These are phyloP conservation scores for Sorex fumeus DNA, from an alignment of 2,113 vertebrate species.

Conservation along the genomic window DNA sequence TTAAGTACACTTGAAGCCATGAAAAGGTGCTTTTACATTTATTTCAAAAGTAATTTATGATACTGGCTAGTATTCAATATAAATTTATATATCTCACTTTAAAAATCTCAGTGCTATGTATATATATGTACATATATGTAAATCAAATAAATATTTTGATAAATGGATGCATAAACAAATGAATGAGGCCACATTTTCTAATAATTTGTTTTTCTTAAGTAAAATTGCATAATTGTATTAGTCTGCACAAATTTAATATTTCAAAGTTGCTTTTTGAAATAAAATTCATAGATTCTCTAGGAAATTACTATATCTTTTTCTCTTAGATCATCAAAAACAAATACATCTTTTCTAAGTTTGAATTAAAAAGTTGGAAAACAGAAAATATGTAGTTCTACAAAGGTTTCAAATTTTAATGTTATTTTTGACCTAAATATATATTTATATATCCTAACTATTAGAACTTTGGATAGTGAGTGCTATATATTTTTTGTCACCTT, in stretches of 20 bases:
- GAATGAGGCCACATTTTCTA: background rate
- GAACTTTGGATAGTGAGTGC: background rate
- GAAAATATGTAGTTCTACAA: background rate
- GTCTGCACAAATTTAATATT: constrained; percentile 15
- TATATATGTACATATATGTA: background rate
- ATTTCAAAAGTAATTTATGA: constrained; percentile 24
- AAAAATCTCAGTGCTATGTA: background rate
- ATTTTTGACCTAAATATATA: background rate
- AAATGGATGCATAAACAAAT: background rate
- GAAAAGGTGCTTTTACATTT: background rate
- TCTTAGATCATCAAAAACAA: constrained; percentile 35
- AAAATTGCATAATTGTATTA: background rate
- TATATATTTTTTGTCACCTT: background rate
- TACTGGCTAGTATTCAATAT: background rate
- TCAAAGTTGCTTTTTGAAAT: background rate
- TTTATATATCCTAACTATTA: background rate
- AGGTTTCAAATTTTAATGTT: background rate
- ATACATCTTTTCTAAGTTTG: background rate
- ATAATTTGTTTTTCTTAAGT: background rate
- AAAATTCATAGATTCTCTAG: background rate
- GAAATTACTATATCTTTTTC: background rate
- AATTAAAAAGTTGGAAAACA: background rate
- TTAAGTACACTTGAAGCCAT: background rate
- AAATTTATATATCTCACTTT: too few species aligned
- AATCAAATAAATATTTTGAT: background rate